Percentiles rank a stretch among this genome's conserved stretches.
These are phyloP conservation scores for Brachystomella parvula DNA, from an alignment of 1,140 invertebrate genomes.

Conservation along the genomic window DNA sequence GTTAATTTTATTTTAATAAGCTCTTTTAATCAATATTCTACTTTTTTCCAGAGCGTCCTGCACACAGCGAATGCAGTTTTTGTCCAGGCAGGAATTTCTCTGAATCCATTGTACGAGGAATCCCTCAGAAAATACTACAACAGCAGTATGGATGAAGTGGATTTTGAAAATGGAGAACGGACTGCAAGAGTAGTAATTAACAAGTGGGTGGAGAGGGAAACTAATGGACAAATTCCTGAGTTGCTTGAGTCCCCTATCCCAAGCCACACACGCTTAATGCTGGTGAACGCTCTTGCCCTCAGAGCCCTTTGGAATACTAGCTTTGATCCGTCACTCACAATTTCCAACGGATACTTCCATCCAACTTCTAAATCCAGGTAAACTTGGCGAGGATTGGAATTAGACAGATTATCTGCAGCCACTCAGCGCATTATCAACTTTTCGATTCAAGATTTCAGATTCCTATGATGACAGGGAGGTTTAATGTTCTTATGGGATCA, in stretches of 20 bases:
- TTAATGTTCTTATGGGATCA: slow-evolving; percentile 41
- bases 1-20: background rate
- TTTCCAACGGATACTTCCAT: slow-evolving; percentile 41
- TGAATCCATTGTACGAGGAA: slow-evolving; percentile 33
- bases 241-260: slow-evolving; percentile 34
- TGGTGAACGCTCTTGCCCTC: slow-evolving; percentile 39
- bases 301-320: slow-evolving; percentile 40
- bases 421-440: background rate
- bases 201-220: slow-evolving; percentile 38
- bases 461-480: slow-evolving; percentile 43
- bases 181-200: slow-evolving; percentile 37
- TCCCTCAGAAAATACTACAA: slow-evolving; percentile 40
- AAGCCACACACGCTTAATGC: slow-evolving; percentile 35
- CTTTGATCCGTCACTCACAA: slow-evolving; percentile 41
- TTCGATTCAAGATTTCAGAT: slow-evolving; percentile 40
- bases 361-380: slow-evolving; percentile 26
- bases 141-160: slow-evolving; percentile 37
- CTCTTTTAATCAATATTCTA: background rate
- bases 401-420: background rate
- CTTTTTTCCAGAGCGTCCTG: slow-evolving; percentile 27
- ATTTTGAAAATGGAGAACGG: slow-evolving; percentile 37
- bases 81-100: slow-evolving; percentile 31
- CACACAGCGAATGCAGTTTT: slow-evolving; percentile 38
- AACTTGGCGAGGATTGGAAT: slow-evolving; percentile 1
- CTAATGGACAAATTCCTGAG: slow-evolving; percentile 33